These are phyloP conservation scores for Oikopleura albicans DNA, from an alignment of 23 tunicate species.

Conservation along the genomic window DNA sequence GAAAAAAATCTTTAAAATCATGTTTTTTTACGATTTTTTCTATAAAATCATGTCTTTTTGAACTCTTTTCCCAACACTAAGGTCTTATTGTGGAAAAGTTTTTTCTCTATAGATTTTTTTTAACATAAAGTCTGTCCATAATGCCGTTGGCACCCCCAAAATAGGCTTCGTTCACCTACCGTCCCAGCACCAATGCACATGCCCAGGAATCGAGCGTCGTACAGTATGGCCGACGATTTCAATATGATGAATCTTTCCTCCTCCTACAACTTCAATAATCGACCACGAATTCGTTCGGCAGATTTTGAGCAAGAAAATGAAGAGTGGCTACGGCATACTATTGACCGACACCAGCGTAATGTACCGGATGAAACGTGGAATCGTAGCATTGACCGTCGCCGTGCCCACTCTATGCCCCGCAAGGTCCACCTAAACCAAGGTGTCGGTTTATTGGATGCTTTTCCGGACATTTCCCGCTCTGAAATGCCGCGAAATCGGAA, in stretches of 20 bases:
- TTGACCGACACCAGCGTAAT: background rate
- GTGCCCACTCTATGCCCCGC: slow-evolving; percentile 8
- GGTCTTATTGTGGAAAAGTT: no score
- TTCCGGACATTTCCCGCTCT: background rate
- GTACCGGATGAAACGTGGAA: background rate
- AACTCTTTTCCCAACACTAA: no score
- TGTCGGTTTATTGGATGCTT: background rate
- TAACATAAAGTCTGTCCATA: no score
- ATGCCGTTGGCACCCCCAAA: no score
- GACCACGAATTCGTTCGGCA: slow-evolving; percentile 4
- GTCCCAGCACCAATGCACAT: background rate
- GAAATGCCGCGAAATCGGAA: background rate
- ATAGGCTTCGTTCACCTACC: background rate
- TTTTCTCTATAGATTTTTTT: no score
- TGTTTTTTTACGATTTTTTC: no score
- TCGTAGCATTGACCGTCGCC: background rate
- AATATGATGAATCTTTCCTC: background rate
- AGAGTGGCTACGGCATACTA: slow-evolving; percentile 7
- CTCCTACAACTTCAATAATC: background rate
- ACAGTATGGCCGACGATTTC: background rate
- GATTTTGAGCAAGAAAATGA: slow-evolving; percentile 7
- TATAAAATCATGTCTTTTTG: no score
- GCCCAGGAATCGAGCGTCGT: background rate
- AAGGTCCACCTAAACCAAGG: background rate
- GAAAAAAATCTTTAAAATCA: no score